Conservation (phyloP, 2,888 invertebrate species). For the Nephrotoma appendiculata region DNA sequence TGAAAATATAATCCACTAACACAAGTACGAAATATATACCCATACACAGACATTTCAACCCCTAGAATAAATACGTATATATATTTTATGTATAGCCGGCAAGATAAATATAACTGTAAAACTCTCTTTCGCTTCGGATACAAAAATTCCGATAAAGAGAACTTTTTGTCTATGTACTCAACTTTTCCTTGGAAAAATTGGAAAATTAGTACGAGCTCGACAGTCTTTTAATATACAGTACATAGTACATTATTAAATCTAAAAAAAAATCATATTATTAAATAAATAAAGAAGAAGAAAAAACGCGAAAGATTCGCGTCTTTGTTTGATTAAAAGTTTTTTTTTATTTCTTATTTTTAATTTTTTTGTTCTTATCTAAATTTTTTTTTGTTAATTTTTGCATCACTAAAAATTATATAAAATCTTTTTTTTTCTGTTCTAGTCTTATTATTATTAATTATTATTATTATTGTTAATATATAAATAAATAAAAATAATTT, state of each 20-base stretch:
- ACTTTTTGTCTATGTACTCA: background rate
- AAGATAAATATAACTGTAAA: background rate
- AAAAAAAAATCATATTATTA: background rate
- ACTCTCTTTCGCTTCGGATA: background rate
- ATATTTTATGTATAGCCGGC: background rate
- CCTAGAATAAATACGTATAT: background rate
- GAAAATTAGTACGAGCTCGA: background rate
- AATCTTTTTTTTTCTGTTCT: too few species aligned
- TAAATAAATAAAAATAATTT: background rate
- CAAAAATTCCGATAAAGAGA: background rate
- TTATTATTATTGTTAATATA: background rate
- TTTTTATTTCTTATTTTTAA: background rate
- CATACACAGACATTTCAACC: background rate
- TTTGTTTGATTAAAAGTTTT: background rate
- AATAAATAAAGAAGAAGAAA: background rate
- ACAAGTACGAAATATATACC: background rate
- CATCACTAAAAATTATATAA: background rate
- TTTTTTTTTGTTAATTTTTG: background rate
- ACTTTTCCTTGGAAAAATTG: background rate
- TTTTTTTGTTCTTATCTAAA: background rate
- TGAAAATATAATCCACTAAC: background rate
- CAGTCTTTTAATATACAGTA: background rate
- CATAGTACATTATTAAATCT: background rate
- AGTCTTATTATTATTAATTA: background rate
- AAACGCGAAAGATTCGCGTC: background rate